phyloP scores from a whole-genome alignment of 2,888 invertebrate genomes.

The Pantelozetes paolii region DNA sequence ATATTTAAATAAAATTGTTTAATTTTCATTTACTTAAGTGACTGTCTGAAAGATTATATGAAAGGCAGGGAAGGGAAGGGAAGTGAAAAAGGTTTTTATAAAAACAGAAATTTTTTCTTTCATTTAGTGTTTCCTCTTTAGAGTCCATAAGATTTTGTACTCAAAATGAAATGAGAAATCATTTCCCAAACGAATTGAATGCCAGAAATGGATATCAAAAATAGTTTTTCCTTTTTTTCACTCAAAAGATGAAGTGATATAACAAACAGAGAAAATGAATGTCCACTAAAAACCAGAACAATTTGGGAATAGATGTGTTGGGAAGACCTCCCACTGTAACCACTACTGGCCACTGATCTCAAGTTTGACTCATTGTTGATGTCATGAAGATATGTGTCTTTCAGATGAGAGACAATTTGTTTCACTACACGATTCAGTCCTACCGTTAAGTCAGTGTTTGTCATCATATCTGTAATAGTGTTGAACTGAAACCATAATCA shows the following conservation, averaged over 20 bases:
- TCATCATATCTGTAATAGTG: not conserved
- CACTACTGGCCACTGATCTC: slow-evolving; percentile 9
- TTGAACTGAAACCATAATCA: slow-evolving; percentile 9
- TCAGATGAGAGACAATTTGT: slow-evolving; percentile 19
- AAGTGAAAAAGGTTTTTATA: not conserved
- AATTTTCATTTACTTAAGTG: no score
- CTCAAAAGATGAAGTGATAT: not conserved
- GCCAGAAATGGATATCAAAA: slow-evolving; percentile 14
- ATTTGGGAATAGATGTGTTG: not conserved
- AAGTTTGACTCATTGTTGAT: not conserved
- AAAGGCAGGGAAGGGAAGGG: not conserved
- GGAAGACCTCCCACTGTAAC: not conserved
- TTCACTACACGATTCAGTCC: slow-evolving; percentile 9
- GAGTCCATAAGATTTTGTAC: not conserved
- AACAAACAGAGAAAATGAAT: not conserved
- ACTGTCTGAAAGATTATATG: no score
- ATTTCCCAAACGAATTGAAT: slow-evolving; percentile 7
- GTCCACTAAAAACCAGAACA: not conserved
- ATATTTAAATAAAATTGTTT: no score
- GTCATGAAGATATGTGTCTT: not conserved
- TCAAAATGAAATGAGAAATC: slow-evolving; percentile 13
- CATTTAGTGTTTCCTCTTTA: not conserved
- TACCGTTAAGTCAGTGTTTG: not conserved
- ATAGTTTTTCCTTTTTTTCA: not conserved
- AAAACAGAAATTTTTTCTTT: slow-evolving; percentile 11